Evolutionary conservation across 2,888 invertebrate species (phyloP).

Genomic region (Panzeria rudis): DNA sequence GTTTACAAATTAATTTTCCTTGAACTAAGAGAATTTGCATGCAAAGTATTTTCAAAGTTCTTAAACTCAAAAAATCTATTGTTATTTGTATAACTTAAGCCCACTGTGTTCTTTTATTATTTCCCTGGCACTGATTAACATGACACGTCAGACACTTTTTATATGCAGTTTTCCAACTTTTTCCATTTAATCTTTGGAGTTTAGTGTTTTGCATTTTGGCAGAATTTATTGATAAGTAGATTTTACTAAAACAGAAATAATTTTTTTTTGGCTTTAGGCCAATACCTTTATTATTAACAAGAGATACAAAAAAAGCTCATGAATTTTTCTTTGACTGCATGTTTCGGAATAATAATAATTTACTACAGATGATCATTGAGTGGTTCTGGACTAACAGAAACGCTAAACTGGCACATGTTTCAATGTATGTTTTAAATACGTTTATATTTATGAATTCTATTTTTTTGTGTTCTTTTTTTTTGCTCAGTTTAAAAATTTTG

Average conservation of each 20-base stretch:
- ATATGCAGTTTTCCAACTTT: not conserved
- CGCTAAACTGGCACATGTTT: conserved; percentile 17
- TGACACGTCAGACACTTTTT: conserved; percentile 5
- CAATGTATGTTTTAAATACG: conserved; percentile 20
- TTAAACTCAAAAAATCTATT: no score
- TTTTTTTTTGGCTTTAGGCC: conserved; percentile 60
- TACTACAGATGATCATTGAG: conserved; percentile 50
- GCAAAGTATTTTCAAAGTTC: no score
- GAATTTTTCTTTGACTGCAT: conserved; percentile 61
- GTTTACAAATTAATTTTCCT: no score
- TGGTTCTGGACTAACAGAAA: conserved; percentile 23
- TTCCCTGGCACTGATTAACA: not conserved
- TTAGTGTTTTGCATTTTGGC: conserved; percentile 14
- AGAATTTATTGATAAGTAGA: conserved; percentile 63
- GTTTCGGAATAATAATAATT: conserved; percentile 56
- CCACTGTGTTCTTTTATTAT: not conserved
- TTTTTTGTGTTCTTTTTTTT: conserved; percentile 5
- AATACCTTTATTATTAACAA: conserved; percentile 55
- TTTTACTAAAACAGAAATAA: conserved; percentile 30
- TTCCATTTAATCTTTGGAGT: not conserved
- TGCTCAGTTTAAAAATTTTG: conserved; percentile 15
- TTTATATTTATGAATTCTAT: not conserved
- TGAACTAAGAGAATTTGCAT: no score
- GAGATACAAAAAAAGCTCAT: conserved; percentile 26
- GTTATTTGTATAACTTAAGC: not conserved